phyloP scores from a whole-genome alignment of 2,113 vertebrate species.

The Pampusana beccarii region DNA sequence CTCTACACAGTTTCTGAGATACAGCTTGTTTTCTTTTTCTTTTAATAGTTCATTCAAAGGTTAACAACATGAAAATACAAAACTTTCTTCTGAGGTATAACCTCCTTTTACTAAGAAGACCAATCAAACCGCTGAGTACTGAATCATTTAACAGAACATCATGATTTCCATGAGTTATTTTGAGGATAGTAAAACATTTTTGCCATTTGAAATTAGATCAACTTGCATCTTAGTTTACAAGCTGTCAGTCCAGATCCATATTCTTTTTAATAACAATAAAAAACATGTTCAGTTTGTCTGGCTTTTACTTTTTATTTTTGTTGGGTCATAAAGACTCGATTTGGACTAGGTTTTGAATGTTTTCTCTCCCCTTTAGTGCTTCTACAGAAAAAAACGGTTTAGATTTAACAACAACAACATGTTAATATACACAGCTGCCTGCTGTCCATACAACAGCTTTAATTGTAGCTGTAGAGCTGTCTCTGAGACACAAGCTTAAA shows the following conservation, averaged over 20 bases:
- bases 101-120: background rate
- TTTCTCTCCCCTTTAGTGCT: constrained; percentile 18
- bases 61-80: background rate
- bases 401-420: constrained; percentile 15
- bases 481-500: background rate
- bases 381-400: background rate
- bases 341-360: constrained; percentile 32
- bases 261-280: constrained; percentile 54
- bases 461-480: background rate
- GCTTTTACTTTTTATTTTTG: constrained; percentile 33
- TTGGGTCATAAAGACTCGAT: constrained; percentile 19
- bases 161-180: background rate
- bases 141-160: background rate
- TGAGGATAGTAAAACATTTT: background rate
- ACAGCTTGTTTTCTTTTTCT: background rate
- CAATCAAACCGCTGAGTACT: background rate
- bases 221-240: constrained; percentile 25
- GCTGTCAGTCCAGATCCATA: constrained; percentile 34
- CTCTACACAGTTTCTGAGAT: background rate
- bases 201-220: constrained; percentile 41
- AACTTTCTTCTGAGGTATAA: background rate
- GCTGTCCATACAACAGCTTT: constrained; percentile 12
- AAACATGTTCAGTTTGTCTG: constrained; percentile 39
- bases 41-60: background rate
- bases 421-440: constrained; percentile 22